Percentiles rank a stretch among this genome's conserved stretches.
These are phyloP conservation scores for Sorex fumeus DNA, from an alignment of 2,113 vertebrate genomes.

Conservation along the genomic window DNA sequence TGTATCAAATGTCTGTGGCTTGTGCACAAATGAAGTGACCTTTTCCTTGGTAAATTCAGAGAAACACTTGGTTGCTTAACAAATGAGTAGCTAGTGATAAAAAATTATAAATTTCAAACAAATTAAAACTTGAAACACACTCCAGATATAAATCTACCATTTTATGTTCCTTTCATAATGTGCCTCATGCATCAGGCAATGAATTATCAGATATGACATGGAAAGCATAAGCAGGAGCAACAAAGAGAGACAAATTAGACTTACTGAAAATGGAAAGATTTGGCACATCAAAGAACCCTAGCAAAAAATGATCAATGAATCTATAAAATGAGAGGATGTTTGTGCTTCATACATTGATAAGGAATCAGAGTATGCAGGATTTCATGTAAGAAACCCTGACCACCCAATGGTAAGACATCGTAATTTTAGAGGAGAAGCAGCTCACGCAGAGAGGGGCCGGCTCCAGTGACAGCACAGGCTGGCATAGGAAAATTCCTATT, in stretches of 20 bases:
- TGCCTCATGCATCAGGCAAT: background rate
- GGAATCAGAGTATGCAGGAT: background rate
- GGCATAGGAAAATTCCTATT: no score
- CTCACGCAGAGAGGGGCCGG: no score
- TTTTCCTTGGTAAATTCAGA: background rate
- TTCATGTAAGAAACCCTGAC: background rate
- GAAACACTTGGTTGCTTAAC: background rate
- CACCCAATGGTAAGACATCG: constrained; percentile 35
- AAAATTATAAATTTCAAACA: constrained; percentile 44
- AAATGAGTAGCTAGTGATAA: background rate
- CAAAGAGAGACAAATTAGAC: background rate
- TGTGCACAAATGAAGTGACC: constrained; percentile 8
- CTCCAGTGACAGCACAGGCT: no score
- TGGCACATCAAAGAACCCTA: background rate
- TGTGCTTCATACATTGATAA: background rate
- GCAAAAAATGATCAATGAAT: background rate
- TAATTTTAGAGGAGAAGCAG: no score
- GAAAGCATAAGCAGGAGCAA: background rate
- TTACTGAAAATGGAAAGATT: background rate
- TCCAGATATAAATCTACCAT: constrained; percentile 13
- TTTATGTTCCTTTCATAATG: constrained; percentile 51
- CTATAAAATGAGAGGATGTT: constrained; percentile 28
- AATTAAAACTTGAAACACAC: constrained; percentile 37
- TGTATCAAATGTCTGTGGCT: background rate
- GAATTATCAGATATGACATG: background rate